Percentiles rank a stretch among this genome's conserved stretches.
Conservation (phyloP, 1,140 invertebrate species). For the Brachionus manjavacas region DNA sequence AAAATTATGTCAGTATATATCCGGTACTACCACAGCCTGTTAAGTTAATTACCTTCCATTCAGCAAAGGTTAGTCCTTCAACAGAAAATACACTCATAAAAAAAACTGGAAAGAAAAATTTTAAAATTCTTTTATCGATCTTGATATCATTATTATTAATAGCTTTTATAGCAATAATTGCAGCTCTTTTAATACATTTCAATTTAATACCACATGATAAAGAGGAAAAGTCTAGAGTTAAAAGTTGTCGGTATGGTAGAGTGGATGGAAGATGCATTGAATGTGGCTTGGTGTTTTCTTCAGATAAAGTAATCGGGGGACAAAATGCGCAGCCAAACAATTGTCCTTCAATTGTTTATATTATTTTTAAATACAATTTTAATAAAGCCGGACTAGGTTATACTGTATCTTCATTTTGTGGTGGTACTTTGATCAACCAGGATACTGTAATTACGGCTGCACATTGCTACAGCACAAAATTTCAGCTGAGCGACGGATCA, state of each 20-base stretch:
- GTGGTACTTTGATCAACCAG: neutral
- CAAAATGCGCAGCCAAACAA: neutral
- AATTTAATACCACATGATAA: neutral
- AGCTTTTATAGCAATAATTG: neutral
- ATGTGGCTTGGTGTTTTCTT: neutral
- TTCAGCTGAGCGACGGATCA: neutral
- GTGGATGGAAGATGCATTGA: neutral
- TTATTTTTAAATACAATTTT: neutral
- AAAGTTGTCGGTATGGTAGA: neutral
- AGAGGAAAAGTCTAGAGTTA: neutral
- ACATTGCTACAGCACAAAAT: neutral
- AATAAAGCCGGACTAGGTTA: neutral
- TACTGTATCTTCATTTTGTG: neutral
- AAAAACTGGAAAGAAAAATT: neutral
- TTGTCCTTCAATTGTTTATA: constrained; percentile 13
- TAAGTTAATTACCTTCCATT: neutral
- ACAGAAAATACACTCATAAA: neutral
- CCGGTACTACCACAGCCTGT: neutral
- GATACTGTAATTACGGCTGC: constrained; percentile 22
- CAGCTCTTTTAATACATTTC: neutral
- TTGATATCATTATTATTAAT: neutral
- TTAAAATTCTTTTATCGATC: neutral
- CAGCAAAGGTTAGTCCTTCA: neutral
- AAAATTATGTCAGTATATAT: neutral
- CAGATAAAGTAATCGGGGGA: constrained; percentile 9